phyloP scores from a whole-genome alignment of 2,113 vertebrate genomes.

The Triplophysa tibetana region DNA sequence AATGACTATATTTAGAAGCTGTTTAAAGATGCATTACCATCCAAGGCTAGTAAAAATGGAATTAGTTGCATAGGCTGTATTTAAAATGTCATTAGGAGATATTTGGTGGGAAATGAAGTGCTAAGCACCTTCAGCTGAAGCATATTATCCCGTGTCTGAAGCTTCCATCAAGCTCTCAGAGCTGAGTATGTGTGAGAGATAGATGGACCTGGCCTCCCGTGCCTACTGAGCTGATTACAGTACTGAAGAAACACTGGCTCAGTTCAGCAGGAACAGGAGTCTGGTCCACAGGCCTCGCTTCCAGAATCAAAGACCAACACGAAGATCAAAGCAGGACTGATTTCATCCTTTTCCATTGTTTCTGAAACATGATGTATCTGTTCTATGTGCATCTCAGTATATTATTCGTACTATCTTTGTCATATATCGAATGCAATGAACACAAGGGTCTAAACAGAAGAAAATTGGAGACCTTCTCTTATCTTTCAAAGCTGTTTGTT shows the following conservation, averaged over 20 bases:
- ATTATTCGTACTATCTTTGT: too few species aligned
- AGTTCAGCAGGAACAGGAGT: constrained; percentile 99
- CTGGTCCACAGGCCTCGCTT: constrained; percentile 74
- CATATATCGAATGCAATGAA: too few species aligned
- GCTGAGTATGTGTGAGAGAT: constrained; percentile 7
- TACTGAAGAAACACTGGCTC: constrained; percentile 97
- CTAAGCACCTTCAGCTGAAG: constrained; percentile 67
- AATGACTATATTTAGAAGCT: constrained; percentile 76
- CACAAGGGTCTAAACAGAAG: too few species aligned
- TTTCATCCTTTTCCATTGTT: background rate
- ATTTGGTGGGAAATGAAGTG: constrained; percentile 66
- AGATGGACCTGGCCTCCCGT: constrained; percentile 91
- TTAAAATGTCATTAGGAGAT: constrained; percentile 75
- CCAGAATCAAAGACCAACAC: background rate
- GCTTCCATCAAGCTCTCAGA: constrained; percentile 1
- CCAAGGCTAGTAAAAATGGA: constrained; percentile 73
- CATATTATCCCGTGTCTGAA: constrained; percentile 32
- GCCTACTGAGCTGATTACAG: constrained; percentile 99
- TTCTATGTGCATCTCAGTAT: too few species aligned
- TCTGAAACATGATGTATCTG: background rate
- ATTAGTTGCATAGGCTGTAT: constrained; percentile 68
- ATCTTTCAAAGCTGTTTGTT: too few species aligned
- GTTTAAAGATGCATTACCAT: constrained; percentile 78
- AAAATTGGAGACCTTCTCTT: too few species aligned
- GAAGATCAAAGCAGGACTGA: background rate